phyloP scores from a whole-genome alignment of 2,888 invertebrate genomes.

The Urechis unicinctus region DNA sequence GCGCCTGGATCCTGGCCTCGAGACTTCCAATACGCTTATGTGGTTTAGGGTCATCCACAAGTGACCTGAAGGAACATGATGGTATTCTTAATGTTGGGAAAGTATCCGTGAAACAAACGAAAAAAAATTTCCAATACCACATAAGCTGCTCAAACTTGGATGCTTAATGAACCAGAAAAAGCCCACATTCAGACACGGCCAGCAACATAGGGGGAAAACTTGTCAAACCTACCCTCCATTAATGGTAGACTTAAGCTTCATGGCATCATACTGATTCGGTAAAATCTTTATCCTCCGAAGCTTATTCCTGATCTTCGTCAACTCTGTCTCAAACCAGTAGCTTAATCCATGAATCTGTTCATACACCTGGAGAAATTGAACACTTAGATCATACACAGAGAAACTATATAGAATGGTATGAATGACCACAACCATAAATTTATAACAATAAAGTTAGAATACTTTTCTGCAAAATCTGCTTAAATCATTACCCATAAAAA shows the following conservation, averaged over 20 bases:
- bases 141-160: too few species aligned
- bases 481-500: background rate
- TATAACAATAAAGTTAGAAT: too few species aligned
- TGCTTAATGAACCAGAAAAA: too few species aligned
- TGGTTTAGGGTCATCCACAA: background rate
- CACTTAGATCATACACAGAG: background rate
- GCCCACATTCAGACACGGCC: background rate
- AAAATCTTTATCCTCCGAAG: background rate
- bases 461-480: background rate
- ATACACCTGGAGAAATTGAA: slow-evolving; percentile 8
- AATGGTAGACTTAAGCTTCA: too few species aligned
- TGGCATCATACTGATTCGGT: too few species aligned
- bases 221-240: too few species aligned
- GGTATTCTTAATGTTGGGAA: too few species aligned
- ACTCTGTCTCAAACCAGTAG: slow-evolving; percentile 15
- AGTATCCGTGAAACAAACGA: too few species aligned
- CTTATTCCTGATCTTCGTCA: slow-evolving; percentile 1
- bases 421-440: too few species aligned
- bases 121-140: too few species aligned
- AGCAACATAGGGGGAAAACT: background rate
- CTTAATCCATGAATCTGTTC: slow-evolving; percentile 8
- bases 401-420: too few species aligned
- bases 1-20: slow-evolving; percentile 11
- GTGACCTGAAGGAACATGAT: too few species aligned
- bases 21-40: background rate